phyloP scores from a whole-genome alignment of 2,797 vertebrate species.

The Lithobates sylvaticus region DNA sequence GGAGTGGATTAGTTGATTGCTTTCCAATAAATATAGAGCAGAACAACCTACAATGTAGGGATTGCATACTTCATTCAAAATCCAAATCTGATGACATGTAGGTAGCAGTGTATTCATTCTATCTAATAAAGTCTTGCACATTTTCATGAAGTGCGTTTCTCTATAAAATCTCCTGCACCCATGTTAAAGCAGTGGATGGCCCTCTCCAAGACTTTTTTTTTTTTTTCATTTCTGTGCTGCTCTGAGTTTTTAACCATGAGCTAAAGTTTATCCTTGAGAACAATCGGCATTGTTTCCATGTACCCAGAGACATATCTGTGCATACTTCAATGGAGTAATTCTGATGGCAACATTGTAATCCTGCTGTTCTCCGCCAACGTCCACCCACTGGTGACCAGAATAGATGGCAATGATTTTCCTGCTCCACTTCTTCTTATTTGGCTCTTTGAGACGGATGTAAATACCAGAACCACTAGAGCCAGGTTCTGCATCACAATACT shows the following conservation, averaged over 20 bases:
- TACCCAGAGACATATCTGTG: conserved; percentile 97
- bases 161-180: not conserved
- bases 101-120: not conserved
- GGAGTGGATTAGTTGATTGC: not conserved
- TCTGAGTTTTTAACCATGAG: not conserved
- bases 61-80: not conserved
- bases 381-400: conserved; percentile 94
- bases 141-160: conserved; percentile 3
- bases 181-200: not conserved
- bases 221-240: not conserved
- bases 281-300: conserved; percentile 87
- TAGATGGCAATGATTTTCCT: conserved; percentile 94
- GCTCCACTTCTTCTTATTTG: conserved; percentile 89
- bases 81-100: not conserved
- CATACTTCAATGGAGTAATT: conserved; percentile 94
- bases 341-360: conserved; percentile 97
- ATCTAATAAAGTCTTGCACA: not conserved
- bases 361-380: conserved; percentile 87
- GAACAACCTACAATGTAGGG: not conserved
- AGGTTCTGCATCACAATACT: conserved; percentile 92
- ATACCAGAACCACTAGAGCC: conserved; percentile 94
- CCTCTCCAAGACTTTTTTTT: conserved; percentile 17
- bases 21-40: conserved; percentile 27
- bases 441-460: conserved; percentile 93
- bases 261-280: conserved; percentile 75